Conservation (phyloP, 2,888 invertebrate species). For the Amphipyra berbera region DNA sequence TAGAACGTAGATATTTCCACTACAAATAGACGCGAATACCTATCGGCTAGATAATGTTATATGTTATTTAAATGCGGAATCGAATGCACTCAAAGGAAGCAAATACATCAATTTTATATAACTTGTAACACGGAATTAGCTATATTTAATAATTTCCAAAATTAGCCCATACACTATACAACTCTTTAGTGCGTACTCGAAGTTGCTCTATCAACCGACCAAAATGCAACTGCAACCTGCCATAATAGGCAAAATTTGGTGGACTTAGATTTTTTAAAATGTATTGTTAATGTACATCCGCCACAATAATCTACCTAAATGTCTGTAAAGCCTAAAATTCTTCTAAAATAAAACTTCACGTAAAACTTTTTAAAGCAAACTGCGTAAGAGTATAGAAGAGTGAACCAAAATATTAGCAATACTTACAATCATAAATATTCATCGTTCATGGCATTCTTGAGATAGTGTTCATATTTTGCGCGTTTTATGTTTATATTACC, state of each 20-base stretch:
- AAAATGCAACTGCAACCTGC: too few relatives aligned
- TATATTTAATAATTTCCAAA: not conserved
- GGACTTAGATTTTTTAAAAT: not conserved
- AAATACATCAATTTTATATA: constrained; percentile 1
- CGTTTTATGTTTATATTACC: constrained; percentile 55
- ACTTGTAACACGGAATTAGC: not conserved
- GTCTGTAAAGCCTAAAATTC: not conserved
- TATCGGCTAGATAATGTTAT: constrained; percentile 62
- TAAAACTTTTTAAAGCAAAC: constrained; percentile 1
- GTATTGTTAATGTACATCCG: constrained; percentile 7
- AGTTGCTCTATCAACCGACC: not conserved
- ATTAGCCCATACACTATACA: not conserved
- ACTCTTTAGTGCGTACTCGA: not conserved
- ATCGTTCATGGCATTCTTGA: constrained; percentile 72
- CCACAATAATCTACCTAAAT: not conserved
- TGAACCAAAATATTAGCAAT: constrained; percentile 46
- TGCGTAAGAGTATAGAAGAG: constrained; percentile 4
- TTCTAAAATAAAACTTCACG: constrained; percentile 3
- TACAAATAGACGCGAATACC: constrained; percentile 68
- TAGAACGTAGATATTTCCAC: constrained; percentile 80
- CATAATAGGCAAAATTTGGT: not conserved
- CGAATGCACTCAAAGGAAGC: constrained; percentile 1
- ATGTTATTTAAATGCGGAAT: constrained; percentile 57
- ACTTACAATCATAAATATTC: constrained; percentile 75
- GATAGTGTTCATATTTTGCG: constrained; percentile 60